phyloP scores from a whole-genome alignment of 2,113 vertebrate genomes.

The Toxotes chatareus region DNA sequence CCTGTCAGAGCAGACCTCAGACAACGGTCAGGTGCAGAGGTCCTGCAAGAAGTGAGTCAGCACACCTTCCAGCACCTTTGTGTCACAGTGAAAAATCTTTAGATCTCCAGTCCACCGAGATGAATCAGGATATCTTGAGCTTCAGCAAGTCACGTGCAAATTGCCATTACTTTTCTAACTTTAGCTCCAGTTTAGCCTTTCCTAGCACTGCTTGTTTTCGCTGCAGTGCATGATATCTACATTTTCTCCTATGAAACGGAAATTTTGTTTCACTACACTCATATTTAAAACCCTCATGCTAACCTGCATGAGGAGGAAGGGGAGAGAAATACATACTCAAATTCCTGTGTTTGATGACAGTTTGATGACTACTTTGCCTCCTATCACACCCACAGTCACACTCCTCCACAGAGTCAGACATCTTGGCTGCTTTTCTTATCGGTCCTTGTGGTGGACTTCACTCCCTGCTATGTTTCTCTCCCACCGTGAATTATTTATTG shows the following conservation, averaged over 20 bases:
- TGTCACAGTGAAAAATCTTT: not conserved
- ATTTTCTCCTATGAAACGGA: not conserved
- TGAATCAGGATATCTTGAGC: conserved; percentile 2
- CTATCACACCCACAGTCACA: conserved; percentile 22
- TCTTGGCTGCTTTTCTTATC: conserved; percentile 49
- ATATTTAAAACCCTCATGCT: not conserved
- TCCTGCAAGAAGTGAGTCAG: conserved; percentile 92
- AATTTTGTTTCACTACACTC: not conserved
- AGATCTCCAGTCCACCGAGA: conserved; percentile 19
- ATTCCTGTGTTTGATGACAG: conserved; percentile 26
- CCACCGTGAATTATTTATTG: conserved; percentile 51
- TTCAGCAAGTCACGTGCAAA: not conserved
- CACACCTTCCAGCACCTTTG: conserved; percentile 23
- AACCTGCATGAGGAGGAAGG: conserved; percentile 7
- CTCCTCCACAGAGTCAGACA: conserved; percentile 39
- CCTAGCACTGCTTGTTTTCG: not conserved
- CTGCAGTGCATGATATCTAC: not conserved
- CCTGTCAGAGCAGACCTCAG: conserved; percentile 86
- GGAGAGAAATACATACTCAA: conserved; percentile 3
- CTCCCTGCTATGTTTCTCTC: conserved; percentile 30
- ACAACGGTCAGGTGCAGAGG: conserved; percentile 86
- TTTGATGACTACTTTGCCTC: conserved; percentile 41
- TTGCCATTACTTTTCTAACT: not conserved
- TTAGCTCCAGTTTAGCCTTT: not conserved
- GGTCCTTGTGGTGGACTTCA: not conserved